Percentiles rank a stretch among this genome's conserved stretches.
These are phyloP conservation scores for Cryptocheilus praepositus DNA, from an alignment of 2,888 invertebrate genomes.

Conservation along the genomic window DNA sequence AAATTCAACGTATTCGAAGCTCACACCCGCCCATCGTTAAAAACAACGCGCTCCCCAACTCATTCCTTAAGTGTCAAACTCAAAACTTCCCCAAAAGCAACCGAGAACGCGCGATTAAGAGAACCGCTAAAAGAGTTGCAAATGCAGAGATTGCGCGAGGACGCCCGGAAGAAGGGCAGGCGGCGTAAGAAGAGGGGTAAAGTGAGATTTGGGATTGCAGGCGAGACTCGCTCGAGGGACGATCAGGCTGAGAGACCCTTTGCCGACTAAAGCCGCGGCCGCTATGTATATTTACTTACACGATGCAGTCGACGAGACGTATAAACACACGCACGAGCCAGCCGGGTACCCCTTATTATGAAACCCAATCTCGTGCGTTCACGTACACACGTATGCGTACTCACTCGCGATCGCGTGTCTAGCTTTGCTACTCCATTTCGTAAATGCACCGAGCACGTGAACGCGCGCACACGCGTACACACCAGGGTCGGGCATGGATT, in stretches of 20 bases:
- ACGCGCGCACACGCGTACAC: not conserved
- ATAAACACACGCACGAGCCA: slow-evolving; percentile 33
- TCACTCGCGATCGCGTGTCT: not conserved
- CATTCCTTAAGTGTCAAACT: no score
- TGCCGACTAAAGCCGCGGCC: slow-evolving; percentile 26
- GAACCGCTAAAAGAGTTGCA: not conserved
- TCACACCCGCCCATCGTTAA: no score
- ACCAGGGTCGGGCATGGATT: not conserved
- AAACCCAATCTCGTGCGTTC: not conserved
- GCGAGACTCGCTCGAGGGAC: not conserved
- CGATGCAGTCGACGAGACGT: slow-evolving; percentile 21
- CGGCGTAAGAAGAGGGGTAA: slow-evolving; percentile 15
- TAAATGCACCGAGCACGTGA: not conserved
- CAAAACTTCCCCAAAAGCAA: no score
- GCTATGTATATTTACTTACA: slow-evolving; percentile 32
- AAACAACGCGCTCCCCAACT: no score
- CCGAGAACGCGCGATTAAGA: no score
- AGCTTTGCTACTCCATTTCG: no score
- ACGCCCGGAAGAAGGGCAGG: slow-evolving; percentile 26
- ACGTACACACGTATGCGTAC: slow-evolving; percentile 1
- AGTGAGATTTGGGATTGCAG: slow-evolving; percentile 23
- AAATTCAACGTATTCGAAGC: no score
- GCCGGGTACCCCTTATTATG: not conserved
- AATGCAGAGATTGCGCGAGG: not conserved
- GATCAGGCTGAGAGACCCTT: slow-evolving; percentile 18